A percentile compares a stretch with the other conserved stretches of the same genome.
These are phyloP conservation scores for Bruchidius siliquastri DNA, from an alignment of 2,888 invertebrate genomes.

Conservation along the genomic window DNA sequence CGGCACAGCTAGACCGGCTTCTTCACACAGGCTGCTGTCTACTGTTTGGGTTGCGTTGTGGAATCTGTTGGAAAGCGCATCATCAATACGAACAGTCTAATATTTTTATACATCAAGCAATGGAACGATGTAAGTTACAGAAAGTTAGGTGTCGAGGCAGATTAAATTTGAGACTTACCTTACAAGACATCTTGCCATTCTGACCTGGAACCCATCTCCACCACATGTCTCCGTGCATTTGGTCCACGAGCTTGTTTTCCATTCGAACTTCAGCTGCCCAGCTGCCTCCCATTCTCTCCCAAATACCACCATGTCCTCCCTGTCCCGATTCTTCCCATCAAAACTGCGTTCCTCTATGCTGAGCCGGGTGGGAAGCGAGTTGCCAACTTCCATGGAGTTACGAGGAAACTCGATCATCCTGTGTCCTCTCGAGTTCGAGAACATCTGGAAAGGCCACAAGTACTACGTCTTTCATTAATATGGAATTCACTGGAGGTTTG, in stretches of 20 bases:
- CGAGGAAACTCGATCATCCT: slow-evolving; percentile 55
- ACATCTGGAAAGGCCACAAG: slow-evolving; percentile 78
- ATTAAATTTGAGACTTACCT: slow-evolving; percentile 8
- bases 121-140: too few species aligned
- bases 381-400: slow-evolving; percentile 24
- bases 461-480: slow-evolving; percentile 59
- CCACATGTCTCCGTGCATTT: slow-evolving; percentile 81
- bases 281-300: slow-evolving; percentile 42
- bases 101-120: too few species aligned
- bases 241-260: slow-evolving; percentile 83
- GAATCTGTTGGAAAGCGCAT: slow-evolving; percentile 32
- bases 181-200: slow-evolving; percentile 70
- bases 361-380: not conserved
- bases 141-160: too few species aligned
- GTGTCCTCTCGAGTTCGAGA: slow-evolving; percentile 66
- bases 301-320: slow-evolving; percentile 35
- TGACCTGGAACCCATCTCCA: slow-evolving; percentile 66
- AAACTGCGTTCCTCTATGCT: not conserved
- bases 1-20: slow-evolving; percentile 63
- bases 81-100: not conserved
- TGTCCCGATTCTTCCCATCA: slow-evolving; percentile 20
- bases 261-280: slow-evolving; percentile 60
- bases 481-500: slow-evolving; percentile 14
- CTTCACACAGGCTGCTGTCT: slow-evolving; percentile 63
- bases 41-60: slow-evolving; percentile 57